These are phyloP conservation scores for Zosterops pallidus DNA, from an alignment of 2,113 vertebrate genomes.

Conservation along the genomic window DNA sequence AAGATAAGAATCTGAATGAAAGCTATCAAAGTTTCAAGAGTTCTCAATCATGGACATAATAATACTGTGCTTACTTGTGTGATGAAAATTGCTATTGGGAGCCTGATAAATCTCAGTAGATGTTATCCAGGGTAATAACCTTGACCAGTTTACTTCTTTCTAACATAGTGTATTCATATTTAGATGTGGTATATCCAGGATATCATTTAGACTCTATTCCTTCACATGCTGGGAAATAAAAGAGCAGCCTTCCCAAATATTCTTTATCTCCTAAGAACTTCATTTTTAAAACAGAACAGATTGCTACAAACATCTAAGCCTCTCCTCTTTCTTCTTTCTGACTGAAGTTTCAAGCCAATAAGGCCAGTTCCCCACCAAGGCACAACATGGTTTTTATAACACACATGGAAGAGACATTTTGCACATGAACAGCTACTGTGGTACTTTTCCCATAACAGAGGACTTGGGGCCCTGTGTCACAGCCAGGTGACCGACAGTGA, in stretches of 20 bases:
- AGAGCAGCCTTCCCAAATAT: not conserved
- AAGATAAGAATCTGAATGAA: slow-evolving; percentile 23
- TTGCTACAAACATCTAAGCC: not conserved
- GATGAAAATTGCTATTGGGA: not conserved
- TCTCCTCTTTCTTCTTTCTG: not conserved
- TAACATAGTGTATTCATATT: not conserved
- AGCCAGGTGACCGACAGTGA: not conserved
- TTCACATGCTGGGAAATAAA: not conserved
- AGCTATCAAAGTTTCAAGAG: slow-evolving; percentile 27
- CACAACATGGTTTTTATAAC: fast-evolving
- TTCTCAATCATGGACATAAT: not conserved
- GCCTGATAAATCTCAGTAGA: slow-evolving; percentile 12
- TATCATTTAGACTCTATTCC: not conserved
- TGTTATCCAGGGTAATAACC: slow-evolving; percentile 1
- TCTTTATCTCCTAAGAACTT: not conserved
- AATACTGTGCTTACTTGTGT: not conserved
- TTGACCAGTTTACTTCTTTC: slow-evolving; percentile 1
- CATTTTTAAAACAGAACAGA: not conserved
- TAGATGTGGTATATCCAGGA: not conserved
- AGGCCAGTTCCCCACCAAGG: not conserved
- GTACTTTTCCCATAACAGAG: not conserved
- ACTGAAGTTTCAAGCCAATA: not conserved
- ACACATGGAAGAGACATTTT: not conserved
- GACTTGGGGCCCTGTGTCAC: fast-evolving
- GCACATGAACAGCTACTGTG: fast-evolving